Percentiles rank a stretch among this genome's conserved stretches.
phyloP scores from a whole-genome alignment of 1,140 invertebrate species.

The Drosophila tsacasi region DNA sequence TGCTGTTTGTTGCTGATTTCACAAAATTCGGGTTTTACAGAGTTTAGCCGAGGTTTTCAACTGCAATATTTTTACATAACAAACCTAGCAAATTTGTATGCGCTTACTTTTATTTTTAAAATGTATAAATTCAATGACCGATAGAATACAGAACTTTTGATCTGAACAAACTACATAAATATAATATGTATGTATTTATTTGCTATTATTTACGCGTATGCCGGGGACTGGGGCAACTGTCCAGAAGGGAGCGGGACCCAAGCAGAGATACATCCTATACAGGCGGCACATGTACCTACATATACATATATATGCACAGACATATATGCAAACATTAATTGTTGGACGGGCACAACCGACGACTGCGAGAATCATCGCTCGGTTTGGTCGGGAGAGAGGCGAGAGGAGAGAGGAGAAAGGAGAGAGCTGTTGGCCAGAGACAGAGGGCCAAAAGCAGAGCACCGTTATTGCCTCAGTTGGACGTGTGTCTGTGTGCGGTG shows the following conservation, averaged over 20 bases:
- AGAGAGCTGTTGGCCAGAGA: conserved; percentile 10
- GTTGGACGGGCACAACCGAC: conserved; percentile 34
- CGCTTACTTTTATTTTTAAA: too few relatives aligned
- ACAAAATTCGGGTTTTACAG: too few relatives aligned
- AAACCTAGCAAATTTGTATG: too few relatives aligned
- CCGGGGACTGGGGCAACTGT: conserved; percentile 2
- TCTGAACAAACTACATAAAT: neutral
- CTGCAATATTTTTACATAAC: too few relatives aligned
- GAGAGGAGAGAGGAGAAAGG: conserved; percentile 5
- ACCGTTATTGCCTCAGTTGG: conserved; percentile 46
- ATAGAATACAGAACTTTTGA: too few relatives aligned
- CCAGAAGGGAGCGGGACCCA: neutral
- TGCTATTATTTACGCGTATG: neutral
- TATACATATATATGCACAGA: neutral
- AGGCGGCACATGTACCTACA: neutral
- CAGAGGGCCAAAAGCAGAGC: conserved; percentile 38
- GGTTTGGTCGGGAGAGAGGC: conserved; percentile 18
- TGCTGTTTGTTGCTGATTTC: too few relatives aligned
- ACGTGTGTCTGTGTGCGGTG: conserved; percentile 50
- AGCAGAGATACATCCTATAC: conserved; percentile 5
- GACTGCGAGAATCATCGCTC: conserved; percentile 35
- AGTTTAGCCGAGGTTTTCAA: too few relatives aligned
- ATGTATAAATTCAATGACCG: too few relatives aligned
- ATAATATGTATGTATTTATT: too few relatives aligned
- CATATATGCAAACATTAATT: conserved; percentile 41